Conservation (phyloP, 2,797 vertebrate genomes). For the Heliangelus exortis region DNA sequence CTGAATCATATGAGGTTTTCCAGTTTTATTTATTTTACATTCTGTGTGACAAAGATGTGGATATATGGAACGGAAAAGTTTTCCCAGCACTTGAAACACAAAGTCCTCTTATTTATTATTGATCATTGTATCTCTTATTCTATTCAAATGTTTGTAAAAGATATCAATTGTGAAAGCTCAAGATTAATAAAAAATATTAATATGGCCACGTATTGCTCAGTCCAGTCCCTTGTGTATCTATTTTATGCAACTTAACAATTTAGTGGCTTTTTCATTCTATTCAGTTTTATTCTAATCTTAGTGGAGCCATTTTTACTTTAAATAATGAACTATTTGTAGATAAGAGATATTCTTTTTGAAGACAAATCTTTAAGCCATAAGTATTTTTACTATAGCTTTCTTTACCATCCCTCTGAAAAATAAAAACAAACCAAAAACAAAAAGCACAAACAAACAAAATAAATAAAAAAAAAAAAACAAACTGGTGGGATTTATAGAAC, state of each 20-base stretch:
- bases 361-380: neutral
- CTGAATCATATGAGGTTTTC: neutral
- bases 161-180: neutral
- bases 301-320: neutral
- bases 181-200: neutral
- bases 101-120: neutral
- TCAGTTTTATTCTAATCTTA: neutral
- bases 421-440: neutral
- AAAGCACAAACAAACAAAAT: too few relatives aligned
- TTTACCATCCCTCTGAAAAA: neutral
- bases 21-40: neutral
- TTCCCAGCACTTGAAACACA: neutral
- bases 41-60: neutral
- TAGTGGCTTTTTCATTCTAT: neutral
- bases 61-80: neutral
- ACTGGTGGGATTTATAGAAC: neutral
- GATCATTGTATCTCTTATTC: neutral
- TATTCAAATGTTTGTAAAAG: neutral
- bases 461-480: neutral
- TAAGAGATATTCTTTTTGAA: neutral
- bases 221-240: neutral
- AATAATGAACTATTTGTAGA: neutral
- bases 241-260: neutral
- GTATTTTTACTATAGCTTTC: neutral
- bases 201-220: neutral